These are phyloP conservation scores for Neoarius graeffei DNA, from an alignment of 2,113 vertebrate species.

Conservation along the genomic window DNA sequence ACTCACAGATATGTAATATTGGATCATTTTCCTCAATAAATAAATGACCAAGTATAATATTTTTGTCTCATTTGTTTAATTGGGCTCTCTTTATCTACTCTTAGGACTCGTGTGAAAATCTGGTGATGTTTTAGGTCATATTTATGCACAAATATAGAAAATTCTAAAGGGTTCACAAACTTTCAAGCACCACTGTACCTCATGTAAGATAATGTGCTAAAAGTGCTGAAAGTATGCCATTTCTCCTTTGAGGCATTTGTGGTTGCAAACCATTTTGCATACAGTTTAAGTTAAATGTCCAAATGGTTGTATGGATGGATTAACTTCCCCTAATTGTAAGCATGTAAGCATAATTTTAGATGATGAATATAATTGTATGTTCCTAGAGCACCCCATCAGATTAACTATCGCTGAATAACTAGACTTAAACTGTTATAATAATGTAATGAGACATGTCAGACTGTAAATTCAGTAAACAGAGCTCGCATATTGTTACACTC, in stretches of 20 bases:
- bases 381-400: conserved; percentile 27
- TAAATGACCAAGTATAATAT: too few species aligned
- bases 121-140: too few species aligned
- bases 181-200: neutral
- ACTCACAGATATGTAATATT: too few species aligned
- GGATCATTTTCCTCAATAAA: too few species aligned
- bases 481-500: neutral
- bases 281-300: conserved; percentile 27
- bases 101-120: too few species aligned
- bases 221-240: neutral
- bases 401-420: neutral
- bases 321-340: conserved; percentile 38
- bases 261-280: conserved; percentile 35
- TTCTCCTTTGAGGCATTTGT: neutral
- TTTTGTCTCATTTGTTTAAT: too few species aligned
- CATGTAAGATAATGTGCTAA: neutral
- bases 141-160: too few species aligned
- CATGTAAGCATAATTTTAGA: conserved; percentile 53
- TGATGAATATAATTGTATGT: conserved; percentile 50
- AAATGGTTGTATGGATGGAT: conserved; percentile 9
- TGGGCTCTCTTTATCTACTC: too few species aligned
- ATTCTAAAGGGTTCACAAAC: too few species aligned
- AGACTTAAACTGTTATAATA: neutral
- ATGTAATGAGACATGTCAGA: conserved; percentile 46
- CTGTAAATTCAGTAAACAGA: conserved; percentile 20